A percentile compares a stretch with the other conserved stretches of the same genome.
These are phyloP conservation scores for Glyptemys insculpta DNA, from an alignment of 2,797 vertebrate genomes.

Conservation along the genomic window DNA sequence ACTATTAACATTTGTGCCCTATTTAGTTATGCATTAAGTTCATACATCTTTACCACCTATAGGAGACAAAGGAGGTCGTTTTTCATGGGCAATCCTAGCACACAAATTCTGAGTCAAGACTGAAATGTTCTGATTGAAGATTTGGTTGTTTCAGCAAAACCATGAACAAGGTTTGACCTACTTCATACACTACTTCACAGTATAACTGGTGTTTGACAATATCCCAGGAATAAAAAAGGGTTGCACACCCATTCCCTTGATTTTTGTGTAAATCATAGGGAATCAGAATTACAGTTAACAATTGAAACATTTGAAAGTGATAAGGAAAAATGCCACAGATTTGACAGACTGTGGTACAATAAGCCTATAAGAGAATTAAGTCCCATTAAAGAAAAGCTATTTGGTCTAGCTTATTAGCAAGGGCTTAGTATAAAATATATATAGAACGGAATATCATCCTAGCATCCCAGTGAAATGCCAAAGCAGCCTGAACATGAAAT, in stretches of 20 bases:
- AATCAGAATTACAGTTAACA: conserved; percentile 22
- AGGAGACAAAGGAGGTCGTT: not conserved
- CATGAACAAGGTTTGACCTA: conserved; percentile 9
- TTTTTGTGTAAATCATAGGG: conserved; percentile 5
- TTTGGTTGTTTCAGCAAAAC: not conserved
- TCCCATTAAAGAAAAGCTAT: conserved; percentile 57
- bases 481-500: conserved; percentile 70
- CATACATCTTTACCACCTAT: not conserved
- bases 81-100: not conserved
- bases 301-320: conserved; percentile 35
- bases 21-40: not conserved
- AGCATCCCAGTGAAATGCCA: conserved; percentile 72
- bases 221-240: conserved; percentile 10
- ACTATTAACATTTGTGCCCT: not conserved
- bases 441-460: conserved; percentile 62
- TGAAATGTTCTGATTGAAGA: not conserved
- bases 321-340: conserved; percentile 33
- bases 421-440: conserved; percentile 57
- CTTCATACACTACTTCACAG: not conserved
- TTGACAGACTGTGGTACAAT: not conserved
- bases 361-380: conserved; percentile 40
- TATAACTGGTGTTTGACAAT: conserved; percentile 5
- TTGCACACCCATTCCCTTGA: not conserved
- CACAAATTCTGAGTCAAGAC: not conserved
- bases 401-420: conserved; percentile 61